Evolutionary conservation across 2,888 invertebrate genomes (phyloP).

Genomic region (Eustalomyia histrio): DNA sequence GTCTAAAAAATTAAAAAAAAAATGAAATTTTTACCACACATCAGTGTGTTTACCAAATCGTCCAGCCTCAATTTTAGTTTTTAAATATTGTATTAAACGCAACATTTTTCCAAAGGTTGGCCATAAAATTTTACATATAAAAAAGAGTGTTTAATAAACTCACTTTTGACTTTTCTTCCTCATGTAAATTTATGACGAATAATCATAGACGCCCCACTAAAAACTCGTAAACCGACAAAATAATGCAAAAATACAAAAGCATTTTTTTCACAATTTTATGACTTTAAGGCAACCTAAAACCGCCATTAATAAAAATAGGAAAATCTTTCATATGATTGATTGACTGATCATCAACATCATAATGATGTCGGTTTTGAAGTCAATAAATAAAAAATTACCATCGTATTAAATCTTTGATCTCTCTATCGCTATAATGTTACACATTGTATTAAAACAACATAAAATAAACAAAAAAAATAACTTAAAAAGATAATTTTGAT

Average conservation of each 20-base stretch:
- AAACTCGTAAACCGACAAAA: slow-evolving; percentile 42
- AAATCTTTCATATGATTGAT: slow-evolving; percentile 53
- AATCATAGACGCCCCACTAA: slow-evolving; percentile 53
- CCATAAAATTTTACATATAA: slow-evolving; percentile 34
- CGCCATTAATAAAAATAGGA: slow-evolving; percentile 32
- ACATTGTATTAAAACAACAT: not conserved
- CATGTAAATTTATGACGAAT: slow-evolving; percentile 42
- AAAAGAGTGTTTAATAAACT: slow-evolving; percentile 57
- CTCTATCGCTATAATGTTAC: not conserved
- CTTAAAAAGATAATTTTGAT: slow-evolving; percentile 19
- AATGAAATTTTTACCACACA: no score
- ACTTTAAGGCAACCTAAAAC: slow-evolving; percentile 33
- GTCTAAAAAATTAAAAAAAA: no score
- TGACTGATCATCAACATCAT: slow-evolving; percentile 41
- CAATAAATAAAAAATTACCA: slow-evolving; percentile 40
- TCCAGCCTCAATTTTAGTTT: not conserved
- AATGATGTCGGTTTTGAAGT: slow-evolving; percentile 37
- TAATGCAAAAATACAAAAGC: slow-evolving; percentile 1
- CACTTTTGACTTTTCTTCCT: slow-evolving; percentile 1
- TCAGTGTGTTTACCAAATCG: no score
- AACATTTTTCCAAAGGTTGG: not conserved
- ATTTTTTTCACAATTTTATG: slow-evolving; percentile 32
- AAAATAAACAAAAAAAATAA: not conserved
- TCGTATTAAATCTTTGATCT: slow-evolving; percentile 58
- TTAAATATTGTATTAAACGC: not conserved